phyloP scores from a whole-genome alignment of 2,113 vertebrate genomes.

The Tapirus terrestris region DNA sequence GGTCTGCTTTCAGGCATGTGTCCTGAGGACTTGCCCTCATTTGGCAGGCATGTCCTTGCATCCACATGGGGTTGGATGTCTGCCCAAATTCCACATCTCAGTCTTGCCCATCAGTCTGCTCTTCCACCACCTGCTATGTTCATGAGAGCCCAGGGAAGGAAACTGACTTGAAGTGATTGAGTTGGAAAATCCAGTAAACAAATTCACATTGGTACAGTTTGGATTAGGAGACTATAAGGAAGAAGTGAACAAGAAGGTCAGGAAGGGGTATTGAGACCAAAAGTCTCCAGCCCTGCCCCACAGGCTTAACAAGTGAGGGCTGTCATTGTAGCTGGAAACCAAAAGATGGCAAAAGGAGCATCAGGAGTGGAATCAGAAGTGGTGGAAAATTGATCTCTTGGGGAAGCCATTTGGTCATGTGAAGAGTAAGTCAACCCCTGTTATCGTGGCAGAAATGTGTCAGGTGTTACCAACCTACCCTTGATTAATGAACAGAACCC shows the following conservation, averaged over 20 bases:
- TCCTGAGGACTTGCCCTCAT: background rate
- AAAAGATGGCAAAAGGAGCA: background rate
- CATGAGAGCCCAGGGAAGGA: background rate
- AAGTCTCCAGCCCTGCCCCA: background rate
- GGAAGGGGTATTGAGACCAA: background rate
- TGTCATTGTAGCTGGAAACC: background rate
- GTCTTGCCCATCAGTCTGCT: background rate
- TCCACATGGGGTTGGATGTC: background rate
- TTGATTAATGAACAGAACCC: slow-evolving; percentile 36
- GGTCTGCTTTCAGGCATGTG: background rate
- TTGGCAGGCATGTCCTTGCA: background rate
- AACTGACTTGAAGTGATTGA: background rate
- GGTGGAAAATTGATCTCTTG: background rate
- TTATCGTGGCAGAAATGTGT: slow-evolving; percentile 37
- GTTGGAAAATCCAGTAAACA: slow-evolving; percentile 1
- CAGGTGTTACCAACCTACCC: background rate
- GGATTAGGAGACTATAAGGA: background rate
- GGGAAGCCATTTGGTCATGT: background rate
- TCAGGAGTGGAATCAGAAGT: background rate
- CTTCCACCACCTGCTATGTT: background rate
- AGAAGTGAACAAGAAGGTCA: background rate
- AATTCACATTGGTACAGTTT: background rate
- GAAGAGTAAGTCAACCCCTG: background rate
- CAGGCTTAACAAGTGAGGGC: background rate
- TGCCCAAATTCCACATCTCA: background rate